Conservation (phyloP, 1,140 invertebrate species). For the Homalodisca vitripennis region DNA sequence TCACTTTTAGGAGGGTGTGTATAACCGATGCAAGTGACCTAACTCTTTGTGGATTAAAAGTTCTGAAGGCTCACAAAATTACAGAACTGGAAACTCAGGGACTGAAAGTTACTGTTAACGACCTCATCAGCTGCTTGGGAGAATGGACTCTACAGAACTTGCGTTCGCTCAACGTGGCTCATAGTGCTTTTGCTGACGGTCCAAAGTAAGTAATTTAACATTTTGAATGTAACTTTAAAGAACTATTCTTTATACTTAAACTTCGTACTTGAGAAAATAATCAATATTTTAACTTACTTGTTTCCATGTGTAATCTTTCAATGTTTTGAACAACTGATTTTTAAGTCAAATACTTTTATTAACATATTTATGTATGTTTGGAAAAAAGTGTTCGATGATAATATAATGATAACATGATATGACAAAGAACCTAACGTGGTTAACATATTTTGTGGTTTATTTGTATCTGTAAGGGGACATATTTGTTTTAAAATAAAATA, state of each 20-base stretch:
- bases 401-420: no score
- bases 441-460: no score
- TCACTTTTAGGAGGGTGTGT: slow-evolving; percentile 50
- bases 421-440: no score
- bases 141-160: slow-evolving; percentile 72
- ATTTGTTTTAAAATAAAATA: no score
- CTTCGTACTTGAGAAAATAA: neutral
- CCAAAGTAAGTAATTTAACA: slow-evolving; percentile 51
- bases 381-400: no score
- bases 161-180: slow-evolving; percentile 62
- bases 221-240: slow-evolving; percentile 9
- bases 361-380: no score
- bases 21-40: slow-evolving; percentile 58
- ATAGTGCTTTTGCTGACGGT: slow-evolving; percentile 62
- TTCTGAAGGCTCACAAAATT: slow-evolving; percentile 66
- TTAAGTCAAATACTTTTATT: no score
- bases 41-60: slow-evolving; percentile 61
- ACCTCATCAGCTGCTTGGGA: slow-evolving; percentile 66
- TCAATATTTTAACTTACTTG: no score
- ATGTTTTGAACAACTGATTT: no score
- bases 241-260: slow-evolving; percentile 17
- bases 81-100: slow-evolving; percentile 61
- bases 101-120: slow-evolving; percentile 62
- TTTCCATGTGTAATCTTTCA: no score
- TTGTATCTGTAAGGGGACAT: no score